Evolutionary conservation across 2,888 invertebrate genomes (phyloP), one percentile per base, ranked within the genome.

Genomic region (Drosophila koepferae): DNA sequence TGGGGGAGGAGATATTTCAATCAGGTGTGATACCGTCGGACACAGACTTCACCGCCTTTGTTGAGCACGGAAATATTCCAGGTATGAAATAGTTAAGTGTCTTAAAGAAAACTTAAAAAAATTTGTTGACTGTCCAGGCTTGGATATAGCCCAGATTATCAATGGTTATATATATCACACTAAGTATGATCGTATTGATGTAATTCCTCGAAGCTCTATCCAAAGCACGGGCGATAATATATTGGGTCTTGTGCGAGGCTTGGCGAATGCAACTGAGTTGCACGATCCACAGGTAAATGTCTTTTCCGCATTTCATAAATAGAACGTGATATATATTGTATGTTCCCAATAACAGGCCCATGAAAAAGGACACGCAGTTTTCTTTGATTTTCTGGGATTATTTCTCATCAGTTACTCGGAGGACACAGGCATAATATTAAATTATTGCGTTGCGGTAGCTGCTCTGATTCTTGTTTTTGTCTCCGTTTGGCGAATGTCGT

Each of bases 81-180:
- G 95, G 95, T 95, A 80, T 56, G 40, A 40, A 18, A n/a, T 14
- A 10, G 16, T 14, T 12, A 5, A 4, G 5, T 18, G 0, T 14
- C 20, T 14, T 1, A 31, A 18, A 18, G 6, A 16, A 14, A 23
- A 0, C 0, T 9, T 43, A 18, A 10, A 1, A 1, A 8, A 12
- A 9, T 1, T 12, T 12, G 6, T 43, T 20, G 12, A 2, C 16
- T 18, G 2, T 6, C 1, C 10, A 95, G 97, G 97, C 14, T 90
- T 97, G 49, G 97, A 97, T 92, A 94, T 97, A 86, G 97, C 96
- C 0, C 96, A 96, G 31, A 58, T 71, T 8, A 53, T 95, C 58
- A 96, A 96, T 93, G 97, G 96, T 0, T 95, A 95, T 90, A 95
- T 96, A 14, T 97, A 97, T 91, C 97, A 97, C 92, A 97, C 97